These are phyloP conservation scores for Ganaspis sp. DNA, from an alignment of 1,140 invertebrate species.

Conservation along the genomic window DNA sequence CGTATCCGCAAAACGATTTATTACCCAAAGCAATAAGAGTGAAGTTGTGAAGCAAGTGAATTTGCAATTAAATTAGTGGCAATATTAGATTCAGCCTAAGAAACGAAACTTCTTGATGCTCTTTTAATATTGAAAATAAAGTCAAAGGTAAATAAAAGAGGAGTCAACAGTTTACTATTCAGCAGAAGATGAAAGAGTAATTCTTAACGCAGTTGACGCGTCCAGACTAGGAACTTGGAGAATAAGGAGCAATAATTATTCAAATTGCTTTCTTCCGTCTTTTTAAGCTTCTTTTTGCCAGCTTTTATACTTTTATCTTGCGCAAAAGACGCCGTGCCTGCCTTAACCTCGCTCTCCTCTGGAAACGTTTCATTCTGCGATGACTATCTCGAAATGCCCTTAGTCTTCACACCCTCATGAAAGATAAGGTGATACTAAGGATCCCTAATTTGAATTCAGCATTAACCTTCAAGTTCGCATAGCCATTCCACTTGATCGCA, in stretches of 20 bases:
- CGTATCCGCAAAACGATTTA: no score
- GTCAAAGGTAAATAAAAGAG: background rate
- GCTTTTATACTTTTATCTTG: constrained; percentile 27
- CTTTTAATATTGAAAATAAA: constrained; percentile 49
- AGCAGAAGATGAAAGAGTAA: constrained; percentile 3
- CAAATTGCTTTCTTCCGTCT: constrained; percentile 30
- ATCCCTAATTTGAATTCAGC: constrained; percentile 36
- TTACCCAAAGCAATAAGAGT: no score
- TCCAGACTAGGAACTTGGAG: constrained; percentile 5
- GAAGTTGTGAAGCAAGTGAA: background rate
- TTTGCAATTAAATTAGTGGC: no score
- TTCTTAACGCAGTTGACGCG: constrained; percentile 19
- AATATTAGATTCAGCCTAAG: background rate
- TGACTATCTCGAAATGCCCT: constrained; percentile 27
- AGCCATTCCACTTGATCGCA: constrained; percentile 18
- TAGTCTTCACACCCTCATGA: constrained; percentile 19
- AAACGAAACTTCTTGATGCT: constrained; percentile 34
- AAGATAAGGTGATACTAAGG: constrained; percentile 38
- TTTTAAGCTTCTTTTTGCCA: constrained; percentile 27
- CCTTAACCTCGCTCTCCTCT: background rate
- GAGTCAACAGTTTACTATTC: constrained; percentile 18
- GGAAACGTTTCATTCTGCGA: constrained; percentile 11
- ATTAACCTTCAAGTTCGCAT: constrained; percentile 30
- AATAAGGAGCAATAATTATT: constrained; percentile 25
- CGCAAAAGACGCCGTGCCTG: constrained; percentile 16